A percentile compares a stretch with the other conserved stretches of the same genome.
These are phyloP conservation scores for Stomatorhinus walkeri DNA, from an alignment of 2,797 vertebrate species.

Conservation along the genomic window DNA sequence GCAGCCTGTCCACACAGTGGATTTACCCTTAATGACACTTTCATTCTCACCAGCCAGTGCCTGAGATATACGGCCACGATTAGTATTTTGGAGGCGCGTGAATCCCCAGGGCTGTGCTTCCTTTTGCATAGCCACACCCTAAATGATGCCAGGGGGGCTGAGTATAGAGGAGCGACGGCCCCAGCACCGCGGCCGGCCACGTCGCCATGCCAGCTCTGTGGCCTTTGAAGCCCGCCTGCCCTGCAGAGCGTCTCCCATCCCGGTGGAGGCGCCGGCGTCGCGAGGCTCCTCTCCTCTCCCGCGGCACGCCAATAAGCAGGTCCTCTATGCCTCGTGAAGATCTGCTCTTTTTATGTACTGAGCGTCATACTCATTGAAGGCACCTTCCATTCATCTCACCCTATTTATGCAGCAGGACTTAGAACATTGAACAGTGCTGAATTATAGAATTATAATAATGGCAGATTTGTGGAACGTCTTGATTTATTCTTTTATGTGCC, in stretches of 20 bases:
- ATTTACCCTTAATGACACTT: not conserved
- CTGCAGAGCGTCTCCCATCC: not conserved
- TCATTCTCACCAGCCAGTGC: not conserved
- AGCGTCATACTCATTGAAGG: not conserved
- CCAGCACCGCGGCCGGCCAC: not conserved
- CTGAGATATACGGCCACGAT: not conserved
- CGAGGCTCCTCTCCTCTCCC: not conserved
- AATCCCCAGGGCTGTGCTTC: not conserved
- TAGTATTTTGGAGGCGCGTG: not conserved
- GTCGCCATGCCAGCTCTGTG: not conserved
- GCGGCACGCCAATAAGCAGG: not conserved
- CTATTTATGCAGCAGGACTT: not conserved
- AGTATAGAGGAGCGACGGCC: not conserved
- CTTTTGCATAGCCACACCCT: not conserved
- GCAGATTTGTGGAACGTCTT: not conserved
- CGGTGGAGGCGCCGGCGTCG: constrained; percentile 11
- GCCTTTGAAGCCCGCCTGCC: not conserved
- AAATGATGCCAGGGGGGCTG: not conserved
- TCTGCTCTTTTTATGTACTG: not conserved
- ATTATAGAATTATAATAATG: not conserved
- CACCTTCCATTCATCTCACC: not conserved
- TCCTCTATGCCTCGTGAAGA: not conserved
- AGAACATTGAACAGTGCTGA: not conserved
- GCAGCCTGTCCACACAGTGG: not conserved
- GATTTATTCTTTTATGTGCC: not conserved